Conservation (phyloP, 30 jellyfish, hydroid and myxozoan species). For the Aurelia sp. region DNA sequence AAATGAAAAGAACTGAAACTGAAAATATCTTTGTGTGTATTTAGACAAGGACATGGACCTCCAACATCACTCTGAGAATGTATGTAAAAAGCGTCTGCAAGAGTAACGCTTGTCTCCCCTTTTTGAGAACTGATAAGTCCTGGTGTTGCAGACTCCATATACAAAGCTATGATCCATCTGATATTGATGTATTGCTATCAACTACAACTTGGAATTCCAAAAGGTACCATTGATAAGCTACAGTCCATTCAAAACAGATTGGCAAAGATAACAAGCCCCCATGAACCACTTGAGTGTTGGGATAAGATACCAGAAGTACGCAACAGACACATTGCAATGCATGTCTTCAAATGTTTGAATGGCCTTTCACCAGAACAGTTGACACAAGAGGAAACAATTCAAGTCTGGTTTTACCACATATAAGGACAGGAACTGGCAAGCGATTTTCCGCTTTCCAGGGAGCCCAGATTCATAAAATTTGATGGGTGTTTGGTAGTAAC, state of each 20-base stretch:
- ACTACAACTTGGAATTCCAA: conserved; percentile 54
- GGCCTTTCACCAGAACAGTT: too few species aligned
- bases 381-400: too few species aligned
- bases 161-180: conserved; percentile 47
- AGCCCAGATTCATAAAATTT: too few species aligned
- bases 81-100: conserved; percentile 48
- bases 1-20: too few species aligned
- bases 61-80: conserved; percentile 3
- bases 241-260: conserved; percentile 56
- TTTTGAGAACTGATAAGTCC: conserved; percentile 44
- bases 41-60: conserved; percentile 27
- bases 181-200: conserved; percentile 45
- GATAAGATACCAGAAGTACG: too few species aligned
- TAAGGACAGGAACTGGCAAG: too few species aligned
- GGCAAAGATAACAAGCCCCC: conserved; percentile 40
- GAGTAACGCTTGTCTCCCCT: conserved; percentile 54
- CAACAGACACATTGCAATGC: too few species aligned
- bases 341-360: too few species aligned
- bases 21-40: not conserved
- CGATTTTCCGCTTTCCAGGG: too few species aligned
- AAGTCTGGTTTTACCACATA: too few species aligned
- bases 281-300: conserved; percentile 9
- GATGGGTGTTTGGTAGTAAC: too few species aligned
- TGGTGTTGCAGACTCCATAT: conserved; percentile 57
- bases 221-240: conserved; percentile 61